Percentiles rank a stretch among this genome's conserved stretches.
Evolutionary conservation across 2,797 vertebrate species (phyloP).

Genomic region (Falco cherrug): DNA sequence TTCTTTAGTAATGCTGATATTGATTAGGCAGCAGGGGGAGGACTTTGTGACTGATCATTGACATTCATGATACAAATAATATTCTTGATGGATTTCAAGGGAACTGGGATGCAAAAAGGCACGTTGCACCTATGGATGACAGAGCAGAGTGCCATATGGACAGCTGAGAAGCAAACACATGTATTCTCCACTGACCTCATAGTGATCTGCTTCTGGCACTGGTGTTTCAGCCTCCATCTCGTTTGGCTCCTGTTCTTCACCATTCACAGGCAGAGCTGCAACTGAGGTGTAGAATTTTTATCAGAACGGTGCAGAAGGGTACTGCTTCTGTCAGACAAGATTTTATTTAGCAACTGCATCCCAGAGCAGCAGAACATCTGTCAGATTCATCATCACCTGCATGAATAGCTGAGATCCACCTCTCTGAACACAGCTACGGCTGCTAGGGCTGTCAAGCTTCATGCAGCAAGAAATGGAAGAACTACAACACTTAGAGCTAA

Average conservation of each 20-base stretch:
- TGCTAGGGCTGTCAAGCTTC: not conserved
- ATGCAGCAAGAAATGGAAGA: not conserved
- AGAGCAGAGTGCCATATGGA: not conserved
- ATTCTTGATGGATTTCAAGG: not conserved
- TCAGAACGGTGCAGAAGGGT: not conserved
- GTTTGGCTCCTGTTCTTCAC: not conserved
- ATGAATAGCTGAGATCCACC: not conserved
- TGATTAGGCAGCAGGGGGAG: not conserved
- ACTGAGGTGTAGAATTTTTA: not conserved
- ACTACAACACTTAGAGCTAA: not conserved
- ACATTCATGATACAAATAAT: not conserved
- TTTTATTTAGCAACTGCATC: not conserved
- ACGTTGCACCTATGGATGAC: not conserved
- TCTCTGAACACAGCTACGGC: not conserved
- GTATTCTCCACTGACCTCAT: conserved; percentile 42
- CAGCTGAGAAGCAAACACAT: not conserved
- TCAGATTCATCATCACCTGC: not conserved
- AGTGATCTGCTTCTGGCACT: not conserved
- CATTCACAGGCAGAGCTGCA: not conserved
- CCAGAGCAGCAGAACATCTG: not conserved
- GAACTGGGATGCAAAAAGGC: not conserved
- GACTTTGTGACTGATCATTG: not conserved
- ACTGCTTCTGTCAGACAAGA: not conserved
- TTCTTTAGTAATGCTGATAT: not conserved
- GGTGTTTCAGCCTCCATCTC: not conserved